Conservation (phyloP, 2,888 invertebrate species). For the Agonopterix subpropinquella region DNA sequence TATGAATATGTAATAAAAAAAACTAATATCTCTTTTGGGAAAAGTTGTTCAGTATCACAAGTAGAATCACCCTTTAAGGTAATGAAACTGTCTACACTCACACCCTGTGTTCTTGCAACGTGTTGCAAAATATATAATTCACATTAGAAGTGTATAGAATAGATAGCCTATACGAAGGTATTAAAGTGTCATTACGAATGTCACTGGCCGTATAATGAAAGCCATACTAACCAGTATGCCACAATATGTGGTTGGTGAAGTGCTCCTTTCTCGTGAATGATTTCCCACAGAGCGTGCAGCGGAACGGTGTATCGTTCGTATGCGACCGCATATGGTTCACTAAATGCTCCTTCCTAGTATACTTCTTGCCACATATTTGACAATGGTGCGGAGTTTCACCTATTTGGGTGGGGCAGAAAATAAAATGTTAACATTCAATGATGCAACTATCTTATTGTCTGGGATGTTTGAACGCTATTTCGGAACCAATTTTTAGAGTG, state of each 20-base stretch:
- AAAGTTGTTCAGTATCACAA: no score
- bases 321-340: conserved; percentile 92
- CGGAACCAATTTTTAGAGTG: no score
- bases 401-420: conserved; percentile 69
- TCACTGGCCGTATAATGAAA: conserved; percentile 22
- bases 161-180: not conserved
- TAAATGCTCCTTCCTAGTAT: conserved; percentile 91
- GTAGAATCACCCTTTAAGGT: no score
- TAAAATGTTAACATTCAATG: conserved; percentile 71
- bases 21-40: no score
- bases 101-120: no score
- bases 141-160: not conserved
- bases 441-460: conserved; percentile 60
- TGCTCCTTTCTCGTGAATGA: conserved; percentile 93
- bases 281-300: conserved; percentile 92
- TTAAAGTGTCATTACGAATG: conserved; percentile 4
- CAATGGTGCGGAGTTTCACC: conserved; percentile 93
- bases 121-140: no score
- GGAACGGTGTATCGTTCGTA: conserved; percentile 91
- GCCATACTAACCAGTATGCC: conserved; percentile 84
- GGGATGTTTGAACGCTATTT: no score
- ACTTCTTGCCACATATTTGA: conserved; percentile 91
- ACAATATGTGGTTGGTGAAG: conserved; percentile 92
- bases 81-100: no score
- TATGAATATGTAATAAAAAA: no score